These are phyloP conservation scores for Malacoctenus gilli DNA, from an alignment of 2,797 vertebrate species.

Conservation along the genomic window DNA sequence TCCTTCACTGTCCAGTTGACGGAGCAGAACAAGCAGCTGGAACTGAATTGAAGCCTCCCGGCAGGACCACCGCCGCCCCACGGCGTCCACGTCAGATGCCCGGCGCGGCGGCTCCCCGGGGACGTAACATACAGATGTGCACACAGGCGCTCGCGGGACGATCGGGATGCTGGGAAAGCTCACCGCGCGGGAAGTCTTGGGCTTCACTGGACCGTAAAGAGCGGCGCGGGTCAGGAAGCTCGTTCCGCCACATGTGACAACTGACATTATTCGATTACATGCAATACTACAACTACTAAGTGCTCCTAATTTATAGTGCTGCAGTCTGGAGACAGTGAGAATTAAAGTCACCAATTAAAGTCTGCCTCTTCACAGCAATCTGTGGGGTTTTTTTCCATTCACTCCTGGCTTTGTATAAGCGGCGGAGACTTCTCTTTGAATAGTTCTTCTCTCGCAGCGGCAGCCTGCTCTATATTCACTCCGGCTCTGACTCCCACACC, in stretches of 20 bases:
- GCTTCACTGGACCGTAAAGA: slow-evolving; percentile 9
- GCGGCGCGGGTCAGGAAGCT: slow-evolving; percentile 29
- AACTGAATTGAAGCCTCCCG: slow-evolving; percentile 52
- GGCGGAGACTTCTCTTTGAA: not conserved
- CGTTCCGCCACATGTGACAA: slow-evolving; percentile 23
- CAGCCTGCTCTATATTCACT: slow-evolving; percentile 5
- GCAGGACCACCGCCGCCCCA: too few relatives aligned
- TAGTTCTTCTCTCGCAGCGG: slow-evolving; percentile 3
- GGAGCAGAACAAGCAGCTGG: slow-evolving; percentile 60
- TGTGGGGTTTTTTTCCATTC: not conserved
- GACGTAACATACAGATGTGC: slow-evolving; percentile 31
- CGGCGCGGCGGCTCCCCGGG: slow-evolving; percentile 27
- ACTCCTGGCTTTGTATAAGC: slow-evolving; percentile 2
- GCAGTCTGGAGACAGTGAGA: too few relatives aligned
- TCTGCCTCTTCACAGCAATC: too few relatives aligned
- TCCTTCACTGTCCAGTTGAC: slow-evolving; percentile 56
- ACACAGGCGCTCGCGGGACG: slow-evolving; percentile 1
- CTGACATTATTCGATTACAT: slow-evolving; percentile 8
- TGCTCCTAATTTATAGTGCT: too few relatives aligned
- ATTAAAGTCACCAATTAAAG: too few relatives aligned
- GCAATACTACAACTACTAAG: too few relatives aligned
- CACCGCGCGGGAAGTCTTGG: slow-evolving; percentile 1
- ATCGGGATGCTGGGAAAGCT: slow-evolving; percentile 4
- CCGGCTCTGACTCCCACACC: too few relatives aligned
- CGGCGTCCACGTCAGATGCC: slow-evolving; percentile 33